Conservation (phyloP, 2,888 invertebrate species). For the Himalopsyche anomala region DNA sequence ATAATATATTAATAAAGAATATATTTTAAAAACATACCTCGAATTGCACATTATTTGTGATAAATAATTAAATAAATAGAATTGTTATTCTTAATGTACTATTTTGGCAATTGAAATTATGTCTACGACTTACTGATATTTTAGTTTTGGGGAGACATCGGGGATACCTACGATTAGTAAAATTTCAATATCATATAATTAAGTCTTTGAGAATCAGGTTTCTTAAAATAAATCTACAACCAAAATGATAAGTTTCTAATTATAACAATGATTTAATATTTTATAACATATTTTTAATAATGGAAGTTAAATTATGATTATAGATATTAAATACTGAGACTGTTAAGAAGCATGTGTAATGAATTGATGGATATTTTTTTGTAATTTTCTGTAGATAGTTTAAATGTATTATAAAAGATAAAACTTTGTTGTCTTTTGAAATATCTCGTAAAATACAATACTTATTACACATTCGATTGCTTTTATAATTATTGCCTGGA, state of each 20-base stretch:
- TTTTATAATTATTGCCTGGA: too few species aligned
- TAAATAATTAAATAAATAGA: conserved; percentile 35
- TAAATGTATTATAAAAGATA: too few species aligned
- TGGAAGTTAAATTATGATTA: too few species aligned
- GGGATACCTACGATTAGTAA: conserved; percentile 37
- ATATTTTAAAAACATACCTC: conserved; percentile 39
- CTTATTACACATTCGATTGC: too few species aligned
- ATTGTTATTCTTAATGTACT: neutral
- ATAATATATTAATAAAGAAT: conserved; percentile 45
- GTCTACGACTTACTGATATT: conserved; percentile 22
- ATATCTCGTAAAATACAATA: too few species aligned
- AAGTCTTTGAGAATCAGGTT: conserved; percentile 56
- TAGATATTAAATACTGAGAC: too few species aligned
- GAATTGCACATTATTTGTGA: conserved; percentile 41
- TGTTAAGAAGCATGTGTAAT: too few species aligned
- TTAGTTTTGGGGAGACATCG: conserved; percentile 3
- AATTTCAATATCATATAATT: conserved; percentile 46
- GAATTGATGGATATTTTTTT: too few species aligned
- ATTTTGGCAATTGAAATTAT: conserved; percentile 31
- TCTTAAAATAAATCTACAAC: conserved; percentile 43
- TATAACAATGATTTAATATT: neutral
- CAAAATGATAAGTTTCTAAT: neutral
- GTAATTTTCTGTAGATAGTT: too few species aligned
- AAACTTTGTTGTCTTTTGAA: too few species aligned
- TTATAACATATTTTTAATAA: neutral